phyloP scores from a whole-genome alignment of 1,140 invertebrate species.

The Platyscapa corneri region DNA sequence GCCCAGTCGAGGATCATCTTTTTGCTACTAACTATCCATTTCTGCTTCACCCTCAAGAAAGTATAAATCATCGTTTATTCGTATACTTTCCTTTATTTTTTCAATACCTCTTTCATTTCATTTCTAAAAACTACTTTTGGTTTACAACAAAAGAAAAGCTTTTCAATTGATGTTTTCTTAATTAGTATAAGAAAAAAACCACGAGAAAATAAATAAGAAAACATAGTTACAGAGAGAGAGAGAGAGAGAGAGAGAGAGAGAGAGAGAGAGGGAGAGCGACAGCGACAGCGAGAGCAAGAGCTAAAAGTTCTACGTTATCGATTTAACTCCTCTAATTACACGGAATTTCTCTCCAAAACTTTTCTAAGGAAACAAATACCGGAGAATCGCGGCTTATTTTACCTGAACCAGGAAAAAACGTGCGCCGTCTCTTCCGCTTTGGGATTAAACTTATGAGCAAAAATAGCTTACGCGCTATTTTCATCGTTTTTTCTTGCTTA shows the following conservation, averaged over 20 bases:
- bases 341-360: not conserved
- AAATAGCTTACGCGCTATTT: constrained; percentile 19
- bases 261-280: no score
- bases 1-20: not conserved
- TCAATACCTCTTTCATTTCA: no score
- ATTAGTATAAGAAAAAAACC: no score
- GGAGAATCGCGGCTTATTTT: constrained; percentile 19
- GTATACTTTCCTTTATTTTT: no score
- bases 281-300: no score
- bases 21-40: not conserved
- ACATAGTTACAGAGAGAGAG: not conserved
- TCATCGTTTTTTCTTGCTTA: not conserved
- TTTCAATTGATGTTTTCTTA: no score
- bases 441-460: constrained; percentile 28
- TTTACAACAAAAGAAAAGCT: no score
- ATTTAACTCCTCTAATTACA: constrained; percentile 37
- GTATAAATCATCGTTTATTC: not conserved
- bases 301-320: constrained; percentile 30
- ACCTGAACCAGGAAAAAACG: not conserved
- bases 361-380: constrained; percentile 17
- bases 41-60: not conserved
- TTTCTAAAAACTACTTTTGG: no score
- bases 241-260: no score
- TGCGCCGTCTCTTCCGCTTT: not conserved
- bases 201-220: not conserved